Base-by-base conservation (phyloP, 2,888 invertebrate species). In the Fragum whitleyi region DNA sequence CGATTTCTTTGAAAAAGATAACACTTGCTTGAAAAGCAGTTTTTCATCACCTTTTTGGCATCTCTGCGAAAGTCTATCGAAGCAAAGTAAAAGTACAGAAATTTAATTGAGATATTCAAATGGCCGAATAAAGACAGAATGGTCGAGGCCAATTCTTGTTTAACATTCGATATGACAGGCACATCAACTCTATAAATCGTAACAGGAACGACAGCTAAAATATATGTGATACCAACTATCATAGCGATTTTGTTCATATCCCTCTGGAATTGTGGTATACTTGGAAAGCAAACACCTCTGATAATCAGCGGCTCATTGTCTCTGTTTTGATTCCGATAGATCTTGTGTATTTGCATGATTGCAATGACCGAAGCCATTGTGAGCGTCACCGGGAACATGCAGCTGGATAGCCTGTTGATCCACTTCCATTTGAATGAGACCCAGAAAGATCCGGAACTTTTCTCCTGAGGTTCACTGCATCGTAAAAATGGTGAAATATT, bases 281-380 rank as follows among this genome's bases (percentile, higher is more conserved):
- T 23, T 53, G 19, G 47, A 29, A 28, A 53, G n/a, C 29, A 19
- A 19, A 72, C 42, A 11, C 42, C 19, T 42, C 39, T 29, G 6
- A 62, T 19, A 3, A 26, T 42, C 47, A 32, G 28, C 5, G 62
- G 47, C 5, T 61, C 32, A 2, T 14, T 21, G 9, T 75, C 42
- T 7, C n/a, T 11, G 7, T 7, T 7, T 19, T 16, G 14, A 3
- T 68, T 36, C 21, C 28, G 21, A 51, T 47, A 59, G 26, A 61
- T 19, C 21, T 57, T 57, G 19, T 73, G 21, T 42, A 76, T 69
- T 53, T 73, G 73, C 29, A 32, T 29, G 26, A 62, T 72, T n/a
- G 82, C 78, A 19, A 82, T 73, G n/a, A 82, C 26, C 39, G 73
- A 73, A 16, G 78, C 78, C 26, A 78, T 29, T 19, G 76, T 79